Percentiles rank a stretch among this genome's conserved stretches.
phyloP scores from a whole-genome alignment of 1,140 invertebrate genomes.

The Megathymus violae region DNA sequence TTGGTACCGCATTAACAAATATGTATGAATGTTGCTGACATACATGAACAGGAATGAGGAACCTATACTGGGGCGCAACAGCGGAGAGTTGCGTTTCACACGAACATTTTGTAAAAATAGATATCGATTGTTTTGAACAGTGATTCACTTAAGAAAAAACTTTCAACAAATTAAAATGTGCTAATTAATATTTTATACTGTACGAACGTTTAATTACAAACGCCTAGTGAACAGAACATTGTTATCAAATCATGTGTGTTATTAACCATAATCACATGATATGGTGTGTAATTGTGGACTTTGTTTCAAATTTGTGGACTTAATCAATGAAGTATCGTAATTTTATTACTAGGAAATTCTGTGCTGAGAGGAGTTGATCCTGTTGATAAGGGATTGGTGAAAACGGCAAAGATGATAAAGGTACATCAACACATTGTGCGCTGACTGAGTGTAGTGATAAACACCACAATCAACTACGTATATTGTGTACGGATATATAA shows the following conservation, averaged over 20 bases:
- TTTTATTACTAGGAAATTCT: conserved; percentile 81
- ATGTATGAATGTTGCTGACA: conserved; percentile 60
- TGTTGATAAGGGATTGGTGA: conserved; percentile 68
- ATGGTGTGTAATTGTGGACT: conserved; percentile 76
- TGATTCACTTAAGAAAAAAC: conserved; percentile 77
- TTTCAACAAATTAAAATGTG: conserved; percentile 82
- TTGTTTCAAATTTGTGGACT: conserved; percentile 82
- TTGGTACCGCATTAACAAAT: conserved; percentile 72
- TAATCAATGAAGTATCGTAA: conserved; percentile 78
- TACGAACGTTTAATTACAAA: conserved; percentile 76
- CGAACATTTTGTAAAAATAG: conserved; percentile 76
- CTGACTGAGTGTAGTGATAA: conserved; percentile 63
- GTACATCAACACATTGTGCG: conserved; percentile 56
- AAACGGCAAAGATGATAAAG: conserved; percentile 45
- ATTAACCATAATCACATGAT: conserved; percentile 55
- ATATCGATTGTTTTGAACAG: conserved; percentile 81
- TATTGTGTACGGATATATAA: conserved; percentile 55
- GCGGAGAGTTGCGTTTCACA: conserved; percentile 57
- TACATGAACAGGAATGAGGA: conserved; percentile 61
- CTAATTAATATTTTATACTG: conserved; percentile 81
- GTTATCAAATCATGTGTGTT: conserved; percentile 63
- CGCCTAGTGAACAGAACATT: conserved; percentile 80
- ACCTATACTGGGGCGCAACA: conserved; percentile 49
- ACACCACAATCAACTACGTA: conserved; percentile 52
- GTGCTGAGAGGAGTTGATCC: conserved; percentile 80